A percentile compares a stretch with the other conserved stretches of the same genome.
These are phyloP conservation scores for Lepidurus packardi DNA, from an alignment of 1,140 invertebrate species.

Conservation along the genomic window DNA sequence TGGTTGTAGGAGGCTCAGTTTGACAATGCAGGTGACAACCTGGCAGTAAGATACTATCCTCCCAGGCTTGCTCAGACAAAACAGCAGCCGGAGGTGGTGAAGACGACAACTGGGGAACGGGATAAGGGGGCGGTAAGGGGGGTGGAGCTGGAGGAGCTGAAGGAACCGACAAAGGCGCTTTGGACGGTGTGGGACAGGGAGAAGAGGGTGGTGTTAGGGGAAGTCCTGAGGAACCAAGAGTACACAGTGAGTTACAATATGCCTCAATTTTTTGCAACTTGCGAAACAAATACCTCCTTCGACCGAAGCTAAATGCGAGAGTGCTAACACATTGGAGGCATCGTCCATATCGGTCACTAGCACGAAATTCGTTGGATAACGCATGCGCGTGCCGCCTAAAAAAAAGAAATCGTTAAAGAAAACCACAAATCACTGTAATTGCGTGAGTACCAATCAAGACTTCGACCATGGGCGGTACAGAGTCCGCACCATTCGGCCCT, in stretches of 20 bases:
- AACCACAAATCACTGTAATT: slow-evolving; percentile 27
- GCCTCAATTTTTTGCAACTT: neutral
- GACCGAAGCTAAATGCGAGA: slow-evolving; percentile 27
- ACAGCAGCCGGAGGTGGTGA: slow-evolving; percentile 30
- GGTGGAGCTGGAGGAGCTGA: slow-evolving; percentile 22
- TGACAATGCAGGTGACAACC: slow-evolving; percentile 35
- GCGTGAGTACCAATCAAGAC: slow-evolving; percentile 57
- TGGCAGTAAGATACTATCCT: slow-evolving; percentile 55
- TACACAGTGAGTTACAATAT: neutral
- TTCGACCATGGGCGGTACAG: slow-evolving; percentile 61
- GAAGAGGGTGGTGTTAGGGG: slow-evolving; percentile 24
- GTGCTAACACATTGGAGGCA: slow-evolving; percentile 25
- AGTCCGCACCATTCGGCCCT: slow-evolving; percentile 32
- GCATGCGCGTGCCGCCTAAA: slow-evolving; percentile 77
- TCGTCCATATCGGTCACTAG: slow-evolving; percentile 79
- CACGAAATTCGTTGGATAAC: slow-evolving; percentile 89
- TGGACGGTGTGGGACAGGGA: slow-evolving; percentile 23
- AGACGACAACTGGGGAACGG: neutral
- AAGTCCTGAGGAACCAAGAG: slow-evolving; percentile 22
- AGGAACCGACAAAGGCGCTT: neutral
- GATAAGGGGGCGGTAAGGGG: slow-evolving; percentile 8
- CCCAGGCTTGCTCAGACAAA: slow-evolving; percentile 68
- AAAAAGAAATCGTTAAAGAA: slow-evolving; percentile 40
- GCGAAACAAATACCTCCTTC: slow-evolving; percentile 29
- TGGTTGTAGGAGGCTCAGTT: slow-evolving; percentile 35